phyloP scores from a whole-genome alignment of 2,113 vertebrate genomes.

The Ctenodactylus gundi region DNA sequence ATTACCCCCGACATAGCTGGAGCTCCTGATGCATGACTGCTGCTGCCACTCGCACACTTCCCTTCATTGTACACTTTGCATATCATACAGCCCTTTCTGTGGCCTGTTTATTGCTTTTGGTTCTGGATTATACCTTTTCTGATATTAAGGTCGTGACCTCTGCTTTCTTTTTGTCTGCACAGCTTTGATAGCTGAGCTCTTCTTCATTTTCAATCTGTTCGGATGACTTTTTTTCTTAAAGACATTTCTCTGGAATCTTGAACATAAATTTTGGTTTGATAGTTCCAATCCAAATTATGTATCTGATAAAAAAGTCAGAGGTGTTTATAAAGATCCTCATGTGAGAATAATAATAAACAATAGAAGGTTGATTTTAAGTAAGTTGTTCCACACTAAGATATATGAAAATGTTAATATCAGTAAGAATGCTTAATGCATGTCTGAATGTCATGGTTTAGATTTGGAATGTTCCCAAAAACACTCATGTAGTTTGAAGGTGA shows the following conservation, averaged over 20 bases:
- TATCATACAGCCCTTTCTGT: background rate
- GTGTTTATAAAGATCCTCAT: background rate
- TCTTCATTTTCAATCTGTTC: background rate
- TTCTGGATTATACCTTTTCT: background rate
- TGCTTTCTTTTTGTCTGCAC: constrained; percentile 13
- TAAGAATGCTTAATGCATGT: background rate
- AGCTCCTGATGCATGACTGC: background rate
- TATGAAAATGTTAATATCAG: background rate
- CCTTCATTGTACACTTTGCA: background rate
- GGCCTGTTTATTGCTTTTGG: constrained; percentile 2
- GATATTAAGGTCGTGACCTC: background rate
- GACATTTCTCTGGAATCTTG: background rate
- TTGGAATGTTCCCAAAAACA: too few relatives aligned
- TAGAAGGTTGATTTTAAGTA: background rate
- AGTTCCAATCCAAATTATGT: constrained; percentile 12
- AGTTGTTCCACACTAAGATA: background rate
- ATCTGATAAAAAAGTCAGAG: background rate
- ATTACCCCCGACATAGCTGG: background rate
- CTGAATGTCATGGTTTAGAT: too few relatives aligned
- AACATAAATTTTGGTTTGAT: background rate
- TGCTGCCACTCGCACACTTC: background rate
- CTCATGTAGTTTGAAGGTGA: too few relatives aligned
- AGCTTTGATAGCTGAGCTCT: background rate
- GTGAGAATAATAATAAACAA: background rate
- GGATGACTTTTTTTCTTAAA: background rate